Percentiles rank a stretch among this genome's conserved stretches.
Evolutionary conservation across 2,113 vertebrate species (phyloP).

Genomic region (Pogonocichla stellata): DNA sequence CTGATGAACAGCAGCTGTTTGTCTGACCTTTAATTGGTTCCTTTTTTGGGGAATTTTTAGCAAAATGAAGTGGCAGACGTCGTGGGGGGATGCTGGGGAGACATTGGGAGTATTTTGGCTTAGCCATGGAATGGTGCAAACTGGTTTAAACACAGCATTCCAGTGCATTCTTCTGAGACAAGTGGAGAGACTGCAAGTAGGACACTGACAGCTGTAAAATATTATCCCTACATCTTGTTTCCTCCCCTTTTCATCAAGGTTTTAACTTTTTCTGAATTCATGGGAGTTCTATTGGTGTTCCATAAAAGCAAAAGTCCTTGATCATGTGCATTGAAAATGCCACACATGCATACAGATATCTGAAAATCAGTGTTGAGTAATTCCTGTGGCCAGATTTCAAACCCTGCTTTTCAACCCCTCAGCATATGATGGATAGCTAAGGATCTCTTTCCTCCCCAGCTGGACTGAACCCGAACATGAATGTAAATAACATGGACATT

Average conservation of each 20-base stretch:
- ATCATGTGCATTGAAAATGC: background rate
- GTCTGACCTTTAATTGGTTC: background rate
- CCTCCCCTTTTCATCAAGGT: background rate
- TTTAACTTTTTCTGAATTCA: background rate
- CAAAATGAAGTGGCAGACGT: background rate
- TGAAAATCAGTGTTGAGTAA: background rate
- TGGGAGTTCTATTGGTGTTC: background rate
- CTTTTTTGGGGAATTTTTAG: background rate
- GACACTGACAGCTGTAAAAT: background rate
- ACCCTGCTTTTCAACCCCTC: background rate
- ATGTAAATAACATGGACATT: slow-evolving; percentile 96
- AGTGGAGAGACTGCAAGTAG: background rate
- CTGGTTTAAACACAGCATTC: background rate
- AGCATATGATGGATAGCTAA: background rate
- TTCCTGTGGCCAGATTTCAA: background rate
- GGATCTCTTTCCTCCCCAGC: slow-evolving; percentile 67
- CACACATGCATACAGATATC: fast-evolving
- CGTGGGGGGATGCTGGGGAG: background rate
- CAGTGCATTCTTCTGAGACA: background rate
- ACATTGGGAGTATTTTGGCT: background rate
- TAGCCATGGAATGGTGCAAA: background rate
- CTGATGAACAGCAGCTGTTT: background rate
- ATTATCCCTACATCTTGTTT: background rate
- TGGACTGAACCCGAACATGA: slow-evolving; percentile 95
- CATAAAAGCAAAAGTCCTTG: background rate